phyloP scores from a whole-genome alignment of 2,797 vertebrate species.

The Clamator glandarius region DNA sequence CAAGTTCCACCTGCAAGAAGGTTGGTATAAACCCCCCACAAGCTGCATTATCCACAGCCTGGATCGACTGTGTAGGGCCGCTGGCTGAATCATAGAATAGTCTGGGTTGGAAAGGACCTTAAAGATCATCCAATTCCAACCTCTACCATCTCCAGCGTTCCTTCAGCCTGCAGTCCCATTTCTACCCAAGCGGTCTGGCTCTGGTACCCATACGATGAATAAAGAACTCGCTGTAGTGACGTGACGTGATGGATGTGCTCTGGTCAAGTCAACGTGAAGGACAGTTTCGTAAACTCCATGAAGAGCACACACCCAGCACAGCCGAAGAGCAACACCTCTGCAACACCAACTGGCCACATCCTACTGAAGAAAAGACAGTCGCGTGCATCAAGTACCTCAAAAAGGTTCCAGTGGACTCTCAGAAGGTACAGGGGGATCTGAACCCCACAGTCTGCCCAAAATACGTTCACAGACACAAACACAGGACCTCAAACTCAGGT shows the following conservation, averaged over 20 bases:
- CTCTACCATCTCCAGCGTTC: background rate
- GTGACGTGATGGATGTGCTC: background rate
- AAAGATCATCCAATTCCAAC: too few species aligned
- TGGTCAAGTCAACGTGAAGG: background rate
- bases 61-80: background rate
- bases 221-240: background rate
- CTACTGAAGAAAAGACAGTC: background rate
- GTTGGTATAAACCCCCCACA: fast-evolving
- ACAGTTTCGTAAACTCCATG: background rate
- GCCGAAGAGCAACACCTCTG: background rate
- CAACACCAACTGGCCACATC: background rate
- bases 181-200: background rate
- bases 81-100: background rate
- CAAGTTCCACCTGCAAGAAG: background rate
- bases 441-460: background rate
- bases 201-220: fast-evolving
- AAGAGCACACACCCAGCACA: fast-evolving
- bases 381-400: background rate
- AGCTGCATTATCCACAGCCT: background rate
- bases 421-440: background rate
- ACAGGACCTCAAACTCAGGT: background rate
- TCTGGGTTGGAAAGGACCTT: too few species aligned
- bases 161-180: background rate
- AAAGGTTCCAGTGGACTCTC: too few species aligned
- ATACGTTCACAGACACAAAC: background rate